Percentiles rank a stretch among this genome's conserved stretches.
phyloP scores from a whole-genome alignment of 2,113 vertebrate species.

The Oceanodroma tethys region DNA sequence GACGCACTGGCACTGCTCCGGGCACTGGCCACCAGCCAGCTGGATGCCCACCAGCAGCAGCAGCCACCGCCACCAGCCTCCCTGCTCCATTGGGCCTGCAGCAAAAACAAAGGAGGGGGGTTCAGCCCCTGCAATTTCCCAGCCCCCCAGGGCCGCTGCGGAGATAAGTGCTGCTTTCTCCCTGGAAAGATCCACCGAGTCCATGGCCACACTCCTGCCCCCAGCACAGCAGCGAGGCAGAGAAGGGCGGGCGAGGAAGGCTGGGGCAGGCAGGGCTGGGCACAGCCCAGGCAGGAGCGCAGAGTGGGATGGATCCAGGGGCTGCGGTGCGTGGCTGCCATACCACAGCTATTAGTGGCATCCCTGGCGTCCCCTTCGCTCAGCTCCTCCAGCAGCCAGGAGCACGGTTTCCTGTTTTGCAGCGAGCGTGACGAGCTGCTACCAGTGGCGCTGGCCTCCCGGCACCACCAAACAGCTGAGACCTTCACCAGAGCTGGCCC shows the following conservation, averaged over 20 bases:
- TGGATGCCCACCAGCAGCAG: slow-evolving; percentile 62
- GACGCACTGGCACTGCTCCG: slow-evolving; percentile 69
- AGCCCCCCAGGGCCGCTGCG: background rate
- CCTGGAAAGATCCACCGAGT: rapidly evolving
- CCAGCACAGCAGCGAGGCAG: rapidly evolving
- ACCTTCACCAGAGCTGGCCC: background rate
- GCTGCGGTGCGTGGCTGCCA: background rate
- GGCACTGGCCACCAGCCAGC: slow-evolving; percentile 62
- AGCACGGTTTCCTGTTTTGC: slow-evolving; percentile 29
- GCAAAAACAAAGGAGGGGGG: background rate
- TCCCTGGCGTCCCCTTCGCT: background rate
- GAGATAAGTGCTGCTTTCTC: background rate
- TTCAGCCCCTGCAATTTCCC: background rate
- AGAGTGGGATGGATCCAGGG: background rate
- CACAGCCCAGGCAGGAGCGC: background rate
- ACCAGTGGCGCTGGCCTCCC: background rate
- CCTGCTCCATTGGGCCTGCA: slow-evolving; percentile 64
- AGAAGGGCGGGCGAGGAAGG: background rate
- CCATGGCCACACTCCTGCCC: background rate
- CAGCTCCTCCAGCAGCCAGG: background rate
- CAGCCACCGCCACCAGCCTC: background rate
- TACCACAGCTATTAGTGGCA: slow-evolving; percentile 46
- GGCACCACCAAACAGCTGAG: background rate
- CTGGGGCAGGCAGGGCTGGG: background rate
- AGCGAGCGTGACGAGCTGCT: rapidly evolving